A percentile compares a stretch with the other conserved stretches of the same genome.
Evolutionary conservation across 2,888 invertebrate species (phyloP).

Genomic region (Pachymerium ferrugineum): DNA sequence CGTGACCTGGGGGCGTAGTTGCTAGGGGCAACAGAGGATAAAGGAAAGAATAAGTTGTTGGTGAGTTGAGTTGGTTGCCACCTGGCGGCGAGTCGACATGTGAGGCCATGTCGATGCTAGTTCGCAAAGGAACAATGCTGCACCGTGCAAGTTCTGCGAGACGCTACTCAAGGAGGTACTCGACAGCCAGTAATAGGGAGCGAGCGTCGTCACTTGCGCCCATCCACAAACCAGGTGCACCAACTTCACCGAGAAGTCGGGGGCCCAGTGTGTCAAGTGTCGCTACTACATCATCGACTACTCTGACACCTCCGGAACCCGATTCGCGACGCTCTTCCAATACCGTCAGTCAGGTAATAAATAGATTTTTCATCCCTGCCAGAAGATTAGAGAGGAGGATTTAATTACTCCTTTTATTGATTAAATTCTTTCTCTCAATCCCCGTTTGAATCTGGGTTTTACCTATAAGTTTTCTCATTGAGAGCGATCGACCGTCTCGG

Average conservation of each 20-base stretch:
- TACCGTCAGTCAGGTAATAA: slow-evolving; percentile 5
- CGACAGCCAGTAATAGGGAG: not conserved
- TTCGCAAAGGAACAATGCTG: slow-evolving; percentile 30
- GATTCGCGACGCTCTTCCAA: slow-evolving; percentile 23
- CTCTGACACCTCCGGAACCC: not conserved
- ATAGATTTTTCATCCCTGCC: too few species aligned
- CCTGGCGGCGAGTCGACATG: not conserved
- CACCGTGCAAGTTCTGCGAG: slow-evolving; percentile 7
- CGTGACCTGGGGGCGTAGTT: not conserved
- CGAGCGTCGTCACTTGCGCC: not conserved
- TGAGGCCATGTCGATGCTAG: slow-evolving; percentile 28
- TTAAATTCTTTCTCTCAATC: too few species aligned
- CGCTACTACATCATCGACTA: not conserved
- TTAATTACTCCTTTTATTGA: too few species aligned
- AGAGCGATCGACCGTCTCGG: too few species aligned
- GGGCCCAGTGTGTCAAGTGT: not conserved
- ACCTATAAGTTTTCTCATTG: too few species aligned
- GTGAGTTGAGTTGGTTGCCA: not conserved
- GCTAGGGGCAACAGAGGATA: not conserved
- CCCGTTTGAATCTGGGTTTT: too few species aligned
- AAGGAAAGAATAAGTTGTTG: not conserved
- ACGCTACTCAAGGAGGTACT: not conserved
- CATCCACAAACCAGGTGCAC: not conserved
- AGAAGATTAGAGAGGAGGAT: too few species aligned
- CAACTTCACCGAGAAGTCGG: not conserved